Evolutionary conservation across 2,888 invertebrate genomes (phyloP).

Genomic region (Eretmocerus hayati): DNA sequence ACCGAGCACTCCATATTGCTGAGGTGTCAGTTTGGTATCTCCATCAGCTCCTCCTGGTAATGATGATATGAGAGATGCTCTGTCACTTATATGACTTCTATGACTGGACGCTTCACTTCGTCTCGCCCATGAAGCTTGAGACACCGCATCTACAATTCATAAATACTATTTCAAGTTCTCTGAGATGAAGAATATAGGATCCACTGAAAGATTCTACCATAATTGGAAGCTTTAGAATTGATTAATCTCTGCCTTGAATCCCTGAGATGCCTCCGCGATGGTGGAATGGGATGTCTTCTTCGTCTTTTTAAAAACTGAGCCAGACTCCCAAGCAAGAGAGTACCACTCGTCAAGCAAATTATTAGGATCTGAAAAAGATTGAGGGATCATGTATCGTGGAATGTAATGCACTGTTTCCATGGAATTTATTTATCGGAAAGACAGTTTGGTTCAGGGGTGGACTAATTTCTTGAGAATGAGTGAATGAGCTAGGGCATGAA

Average conservation of each 20-base stretch:
- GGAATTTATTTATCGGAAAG: too few species aligned
- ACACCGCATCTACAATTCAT: slow-evolving; percentile 34
- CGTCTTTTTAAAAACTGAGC: slow-evolving; percentile 72
- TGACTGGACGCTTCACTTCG: slow-evolving; percentile 40
- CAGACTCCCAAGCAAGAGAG: slow-evolving; percentile 73
- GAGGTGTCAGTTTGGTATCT: slow-evolving; percentile 68
- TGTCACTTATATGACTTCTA: slow-evolving; percentile 42
- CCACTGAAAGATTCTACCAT: too few species aligned
- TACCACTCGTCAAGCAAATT: slow-evolving; percentile 69
- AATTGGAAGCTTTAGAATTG: slow-evolving; percentile 39
- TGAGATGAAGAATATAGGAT: too few species aligned
- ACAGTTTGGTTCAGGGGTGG: too few species aligned
- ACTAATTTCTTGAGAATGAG: too few species aligned
- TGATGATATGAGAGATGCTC: slow-evolving; percentile 42
- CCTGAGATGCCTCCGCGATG: slow-evolving; percentile 34
- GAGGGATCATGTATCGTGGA: too few species aligned
- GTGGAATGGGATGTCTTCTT: slow-evolving; percentile 38
- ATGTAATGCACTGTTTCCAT: too few species aligned
- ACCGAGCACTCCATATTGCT: slow-evolving; percentile 87
- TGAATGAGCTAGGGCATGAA: too few species aligned
- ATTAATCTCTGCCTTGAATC: slow-evolving; percentile 39
- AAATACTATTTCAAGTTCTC: too few species aligned
- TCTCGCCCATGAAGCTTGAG: slow-evolving; percentile 44
- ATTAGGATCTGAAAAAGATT: slow-evolving; percentile 63
- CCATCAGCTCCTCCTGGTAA: slow-evolving; percentile 48